phyloP scores from a whole-genome alignment of 2,113 vertebrate genomes.

The Amblyopsis rosae region DNA sequence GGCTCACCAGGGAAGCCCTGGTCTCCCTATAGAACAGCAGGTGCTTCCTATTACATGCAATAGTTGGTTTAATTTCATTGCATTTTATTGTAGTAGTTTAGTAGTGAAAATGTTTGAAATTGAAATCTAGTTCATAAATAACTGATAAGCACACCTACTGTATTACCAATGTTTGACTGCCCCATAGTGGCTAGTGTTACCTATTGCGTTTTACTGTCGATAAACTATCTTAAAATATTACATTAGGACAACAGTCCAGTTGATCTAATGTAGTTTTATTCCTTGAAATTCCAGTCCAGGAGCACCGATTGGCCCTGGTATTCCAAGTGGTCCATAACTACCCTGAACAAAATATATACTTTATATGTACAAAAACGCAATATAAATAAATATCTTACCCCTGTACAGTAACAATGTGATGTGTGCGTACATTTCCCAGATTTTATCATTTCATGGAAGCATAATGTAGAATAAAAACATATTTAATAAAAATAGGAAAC shows the following conservation, averaged over 20 bases:
- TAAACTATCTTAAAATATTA: too few relatives aligned
- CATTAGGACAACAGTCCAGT: too few relatives aligned
- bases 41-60: not conserved
- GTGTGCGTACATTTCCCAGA: not conserved
- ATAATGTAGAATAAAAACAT: too few relatives aligned
- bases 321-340: constrained; percentile 70
- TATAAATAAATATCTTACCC: not conserved
- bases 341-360: constrained; percentile 68
- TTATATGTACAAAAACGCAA: not conserved
- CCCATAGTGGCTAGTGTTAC: too few relatives aligned
- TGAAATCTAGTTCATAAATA: too few relatives aligned
- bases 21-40: constrained; percentile 65
- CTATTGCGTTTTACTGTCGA: too few relatives aligned
- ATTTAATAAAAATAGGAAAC: too few relatives aligned
- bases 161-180: too few relatives aligned
- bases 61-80: not conserved
- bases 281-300: constrained; percentile 75
- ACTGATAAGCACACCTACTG: too few relatives aligned
- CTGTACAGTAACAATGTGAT: not conserved
- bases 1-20: constrained; percentile 67
- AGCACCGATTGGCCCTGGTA: constrained; percentile 59
- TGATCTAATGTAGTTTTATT: constrained; percentile 65
- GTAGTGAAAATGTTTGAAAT: too few relatives aligned
- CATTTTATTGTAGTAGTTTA: too few relatives aligned
- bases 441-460: not conserved